A percentile compares a stretch with the other conserved stretches of the same genome.
phyloP scores from a whole-genome alignment of 2,888 invertebrate species.

The Euzophera pinguis region DNA sequence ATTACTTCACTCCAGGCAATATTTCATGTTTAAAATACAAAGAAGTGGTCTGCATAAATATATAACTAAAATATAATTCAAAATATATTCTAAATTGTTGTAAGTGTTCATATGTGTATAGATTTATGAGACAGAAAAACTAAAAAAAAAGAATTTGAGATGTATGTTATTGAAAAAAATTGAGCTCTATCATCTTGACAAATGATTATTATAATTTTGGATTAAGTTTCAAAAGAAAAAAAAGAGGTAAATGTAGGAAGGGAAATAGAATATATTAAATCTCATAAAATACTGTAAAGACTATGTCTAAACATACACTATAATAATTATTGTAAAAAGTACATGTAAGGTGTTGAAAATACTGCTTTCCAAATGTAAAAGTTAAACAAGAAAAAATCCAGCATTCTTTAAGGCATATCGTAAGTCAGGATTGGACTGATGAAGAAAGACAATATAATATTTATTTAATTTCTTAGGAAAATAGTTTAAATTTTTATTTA shows the following conservation, averaged over 20 bases:
- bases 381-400: slow-evolving; percentile 15
- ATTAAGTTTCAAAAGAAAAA: slow-evolving; percentile 33
- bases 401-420: slow-evolving; percentile 42
- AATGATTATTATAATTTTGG: slow-evolving; percentile 18
- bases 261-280: slow-evolving; percentile 17
- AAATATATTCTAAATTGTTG: slow-evolving; percentile 74
- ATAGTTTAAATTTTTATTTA: slow-evolving; percentile 5
- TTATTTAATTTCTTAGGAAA: slow-evolving; percentile 12
- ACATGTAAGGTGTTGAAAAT: slow-evolving; percentile 11
- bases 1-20: slow-evolving; percentile 19
- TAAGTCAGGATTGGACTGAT: slow-evolving; percentile 36
- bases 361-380: slow-evolving; percentile 15
- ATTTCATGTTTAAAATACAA: slow-evolving; percentile 14
- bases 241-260: slow-evolving; percentile 27
- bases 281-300: slow-evolving; percentile 46
- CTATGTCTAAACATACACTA: slow-evolving; percentile 37
- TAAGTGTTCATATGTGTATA: slow-evolving; percentile 73
- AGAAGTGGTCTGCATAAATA: slow-evolving; percentile 44
- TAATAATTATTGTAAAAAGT: slow-evolving; percentile 18
- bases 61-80: slow-evolving; percentile 34
- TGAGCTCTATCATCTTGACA: slow-evolving; percentile 38
- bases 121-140: slow-evolving; percentile 56
- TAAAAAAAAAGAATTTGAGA: slow-evolving; percentile 39
- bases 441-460: slow-evolving; percentile 50
- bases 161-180: slow-evolving; percentile 33